Evolutionary conservation across 2,888 invertebrate species (phyloP).

Genomic region (Cordylochernes scorpioides): DNA sequence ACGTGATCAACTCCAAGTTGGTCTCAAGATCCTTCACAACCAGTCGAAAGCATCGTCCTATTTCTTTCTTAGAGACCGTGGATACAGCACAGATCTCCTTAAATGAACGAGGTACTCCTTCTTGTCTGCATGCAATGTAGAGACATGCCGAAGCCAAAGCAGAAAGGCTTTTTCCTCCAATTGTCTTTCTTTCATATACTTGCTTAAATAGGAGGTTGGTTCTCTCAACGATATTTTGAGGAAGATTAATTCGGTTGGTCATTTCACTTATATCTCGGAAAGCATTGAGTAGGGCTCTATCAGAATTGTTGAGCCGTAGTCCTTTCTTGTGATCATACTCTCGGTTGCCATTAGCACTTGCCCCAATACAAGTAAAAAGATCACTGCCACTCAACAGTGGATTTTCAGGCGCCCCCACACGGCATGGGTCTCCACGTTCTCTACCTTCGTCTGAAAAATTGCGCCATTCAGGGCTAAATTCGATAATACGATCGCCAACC

Average conservation of each 20-base stretch:
- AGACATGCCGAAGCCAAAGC: conserved; percentile 95
- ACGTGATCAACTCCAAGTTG: conserved; percentile 86
- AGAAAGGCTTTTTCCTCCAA: conserved; percentile 85
- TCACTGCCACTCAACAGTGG: conserved; percentile 81
- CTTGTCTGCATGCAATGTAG: conserved; percentile 94
- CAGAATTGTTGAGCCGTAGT: conserved; percentile 58
- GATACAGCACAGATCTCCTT: conserved; percentile 90
- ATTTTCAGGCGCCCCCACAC: conserved; percentile 98
- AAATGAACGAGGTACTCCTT: conserved; percentile 92
- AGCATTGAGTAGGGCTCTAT: conserved; percentile 77
- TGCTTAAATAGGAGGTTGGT: conserved; percentile 87
- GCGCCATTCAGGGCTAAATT: conserved; percentile 99
- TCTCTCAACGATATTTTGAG: conserved; percentile 58
- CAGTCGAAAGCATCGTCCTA: conserved; percentile 87
- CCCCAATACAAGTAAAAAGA: conserved; percentile 76
- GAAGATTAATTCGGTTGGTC: conserved; percentile 91
- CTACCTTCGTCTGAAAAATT: conserved; percentile 99
- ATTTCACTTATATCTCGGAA: conserved; percentile 90
- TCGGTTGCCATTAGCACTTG: conserved; percentile 35
- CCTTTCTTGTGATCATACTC: too few relatives aligned
- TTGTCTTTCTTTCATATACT: conserved; percentile 81
- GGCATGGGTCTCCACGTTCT: conserved; percentile 82
- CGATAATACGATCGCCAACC: conserved; percentile 93
- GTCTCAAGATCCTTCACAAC: conserved; percentile 87
- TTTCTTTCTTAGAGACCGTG: conserved; percentile 95